A percentile compares a stretch with the other conserved stretches of the same genome.
phyloP scores from a whole-genome alignment of 2,113 vertebrate species.

The Coreoperca whiteheadi region DNA sequence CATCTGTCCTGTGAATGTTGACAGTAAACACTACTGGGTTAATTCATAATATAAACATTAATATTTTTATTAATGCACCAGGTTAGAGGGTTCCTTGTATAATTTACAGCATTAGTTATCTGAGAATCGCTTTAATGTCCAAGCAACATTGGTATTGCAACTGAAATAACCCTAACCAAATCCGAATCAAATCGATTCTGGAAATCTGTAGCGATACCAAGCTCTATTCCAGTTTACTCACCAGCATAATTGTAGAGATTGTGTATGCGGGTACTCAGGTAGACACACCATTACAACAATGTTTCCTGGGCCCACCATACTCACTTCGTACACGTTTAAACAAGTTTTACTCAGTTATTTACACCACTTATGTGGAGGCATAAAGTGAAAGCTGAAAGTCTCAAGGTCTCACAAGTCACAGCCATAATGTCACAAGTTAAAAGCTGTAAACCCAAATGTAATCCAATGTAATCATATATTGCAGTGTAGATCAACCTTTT shows the following conservation, averaged over 20 bases:
- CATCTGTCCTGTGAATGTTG: too few species aligned
- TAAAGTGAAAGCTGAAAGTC: background rate
- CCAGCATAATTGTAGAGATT: slow-evolving; percentile 8
- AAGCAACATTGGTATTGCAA: too few species aligned
- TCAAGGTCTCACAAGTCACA: too few species aligned
- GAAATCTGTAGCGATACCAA: too few species aligned
- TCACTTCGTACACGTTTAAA: slow-evolving; percentile 7
- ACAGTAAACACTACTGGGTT: too few species aligned
- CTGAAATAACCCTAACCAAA: too few species aligned
- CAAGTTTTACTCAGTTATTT: slow-evolving; percentile 21
- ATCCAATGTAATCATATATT: background rate
- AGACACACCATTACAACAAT: background rate
- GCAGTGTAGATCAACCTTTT: background rate
- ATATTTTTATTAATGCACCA: too few species aligned
- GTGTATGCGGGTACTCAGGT: background rate
- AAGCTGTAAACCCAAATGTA: background rate
- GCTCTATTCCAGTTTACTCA: slow-evolving; percentile 28
- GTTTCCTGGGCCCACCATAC: background rate
- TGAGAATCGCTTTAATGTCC: too few species aligned
- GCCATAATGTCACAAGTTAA: background rate
- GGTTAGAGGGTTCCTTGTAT: too few species aligned
- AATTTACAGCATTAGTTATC: too few species aligned
- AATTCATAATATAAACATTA: too few species aligned
- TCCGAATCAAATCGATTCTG: too few species aligned
- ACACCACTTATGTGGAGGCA: background rate